phyloP scores from a whole-genome alignment of 2,797 vertebrate genomes.

The Takifugu rubripes region DNA sequence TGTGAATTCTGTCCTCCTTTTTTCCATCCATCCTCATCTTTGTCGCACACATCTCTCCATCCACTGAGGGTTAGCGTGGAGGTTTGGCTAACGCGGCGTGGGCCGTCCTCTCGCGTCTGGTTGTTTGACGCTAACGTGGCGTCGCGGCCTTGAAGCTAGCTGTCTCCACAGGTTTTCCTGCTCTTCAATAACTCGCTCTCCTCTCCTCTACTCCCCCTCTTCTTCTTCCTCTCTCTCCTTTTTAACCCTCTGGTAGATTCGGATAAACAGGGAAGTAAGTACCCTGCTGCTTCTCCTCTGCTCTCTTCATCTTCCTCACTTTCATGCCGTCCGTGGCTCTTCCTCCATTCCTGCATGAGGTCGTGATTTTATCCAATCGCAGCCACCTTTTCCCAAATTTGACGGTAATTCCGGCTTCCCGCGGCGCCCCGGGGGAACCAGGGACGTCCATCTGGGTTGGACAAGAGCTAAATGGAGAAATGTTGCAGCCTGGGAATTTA shows the following conservation, averaged over 20 bases:
- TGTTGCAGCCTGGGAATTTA: no score
- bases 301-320: constrained; percentile 29
- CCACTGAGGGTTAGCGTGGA: no score
- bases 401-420: background rate
- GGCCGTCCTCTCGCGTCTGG: no score
- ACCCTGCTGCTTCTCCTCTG: constrained; percentile 70
- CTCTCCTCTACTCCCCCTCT: constrained; percentile 45
- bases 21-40: no score
- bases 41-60: no score
- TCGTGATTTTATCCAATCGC: constrained; percentile 4
- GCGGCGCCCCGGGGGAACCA: no score
- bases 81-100: no score
- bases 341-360: constrained; percentile 15
- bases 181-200: constrained; percentile 64
- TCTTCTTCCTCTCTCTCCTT: constrained; percentile 28
- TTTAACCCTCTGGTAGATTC: constrained; percentile 83
- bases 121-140: constrained; percentile 25
- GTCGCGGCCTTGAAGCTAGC: constrained; percentile 46
- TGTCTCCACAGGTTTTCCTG: constrained; percentile 26
- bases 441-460: no score
- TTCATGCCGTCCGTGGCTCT: constrained; percentile 1
- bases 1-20: no score
- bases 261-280: constrained; percentile 99
- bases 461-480: no score
- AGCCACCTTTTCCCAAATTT: constrained; percentile 26